These are phyloP conservation scores for Malurus leucopterus DNA, from an alignment of 2,797 vertebrate genomes.

Conservation along the genomic window DNA sequence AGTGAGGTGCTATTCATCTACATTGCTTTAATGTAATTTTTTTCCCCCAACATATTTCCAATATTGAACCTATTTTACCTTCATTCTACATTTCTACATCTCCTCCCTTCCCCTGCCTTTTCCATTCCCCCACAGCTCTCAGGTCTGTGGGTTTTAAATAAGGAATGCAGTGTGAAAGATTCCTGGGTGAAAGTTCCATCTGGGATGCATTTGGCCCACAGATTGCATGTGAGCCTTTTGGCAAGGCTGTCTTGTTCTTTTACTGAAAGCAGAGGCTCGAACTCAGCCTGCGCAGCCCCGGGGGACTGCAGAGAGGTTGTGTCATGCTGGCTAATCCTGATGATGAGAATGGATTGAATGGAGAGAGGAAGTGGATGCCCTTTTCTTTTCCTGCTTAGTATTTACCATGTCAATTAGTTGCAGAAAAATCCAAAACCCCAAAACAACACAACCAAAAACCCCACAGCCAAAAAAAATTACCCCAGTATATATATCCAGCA, in stretches of 20 bases:
- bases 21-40: not conserved
- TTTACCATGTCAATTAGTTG: constrained; percentile 39
- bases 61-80: not conserved
- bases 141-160: not conserved
- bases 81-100: not conserved
- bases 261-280: constrained; percentile 30
- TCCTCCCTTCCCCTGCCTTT: not conserved
- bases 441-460: not conserved
- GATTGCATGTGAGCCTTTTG: not conserved
- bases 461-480: not conserved
- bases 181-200: constrained; percentile 30
- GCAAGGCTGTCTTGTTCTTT: constrained; percentile 1
- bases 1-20: not conserved
- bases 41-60: not conserved
- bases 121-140: not conserved
- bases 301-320: constrained; percentile 34
- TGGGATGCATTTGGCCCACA: constrained; percentile 32
- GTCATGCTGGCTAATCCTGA: constrained; percentile 48
- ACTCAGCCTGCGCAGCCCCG: constrained; percentile 21
- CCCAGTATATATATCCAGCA: not conserved
- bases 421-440: not conserved
- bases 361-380: constrained; percentile 56
- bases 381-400: constrained; percentile 49
- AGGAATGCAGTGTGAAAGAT: not conserved
- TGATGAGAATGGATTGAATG: constrained; percentile 63